Evolutionary conservation across 2,888 invertebrate species (phyloP).

Genomic region (Cheilosia vernalis): DNA sequence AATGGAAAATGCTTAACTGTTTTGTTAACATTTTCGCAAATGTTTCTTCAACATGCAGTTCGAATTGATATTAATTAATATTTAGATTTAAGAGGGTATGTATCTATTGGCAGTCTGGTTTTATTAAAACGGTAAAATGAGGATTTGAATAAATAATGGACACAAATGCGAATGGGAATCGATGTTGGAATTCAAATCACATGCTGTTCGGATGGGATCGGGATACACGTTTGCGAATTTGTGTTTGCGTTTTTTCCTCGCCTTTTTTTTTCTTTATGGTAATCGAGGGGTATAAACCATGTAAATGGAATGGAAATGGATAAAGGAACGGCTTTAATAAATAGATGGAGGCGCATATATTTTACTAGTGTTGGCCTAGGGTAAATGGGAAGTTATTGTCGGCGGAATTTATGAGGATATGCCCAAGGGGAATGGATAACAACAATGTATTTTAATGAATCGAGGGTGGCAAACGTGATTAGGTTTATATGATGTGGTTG

Average conservation of each 20-base stretch:
- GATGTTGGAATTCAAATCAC: slow-evolving; percentile 56
- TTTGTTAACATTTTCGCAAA: slow-evolving; percentile 29
- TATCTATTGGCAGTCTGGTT: background rate
- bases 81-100: slow-evolving; percentile 35
- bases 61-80: slow-evolving; percentile 64
- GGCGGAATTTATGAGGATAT: slow-evolving; percentile 13
- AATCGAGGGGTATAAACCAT: slow-evolving; percentile 24
- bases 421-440: background rate
- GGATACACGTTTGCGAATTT: slow-evolving; percentile 36
- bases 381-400: slow-evolving; percentile 32
- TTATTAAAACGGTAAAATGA: slow-evolving; percentile 47
- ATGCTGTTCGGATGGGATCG: background rate
- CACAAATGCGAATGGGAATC: slow-evolving; percentile 36
- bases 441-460: background rate
- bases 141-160: slow-evolving; percentile 60
- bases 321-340: slow-evolving; percentile 37
- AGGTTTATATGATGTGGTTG: background rate
- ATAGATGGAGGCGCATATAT: slow-evolving; percentile 16
- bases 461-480: background rate
- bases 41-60: slow-evolving; percentile 5
- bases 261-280: slow-evolving; percentile 25
- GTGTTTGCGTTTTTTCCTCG: background rate
- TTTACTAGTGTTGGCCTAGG: background rate
- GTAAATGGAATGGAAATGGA: slow-evolving; percentile 35
- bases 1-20: slow-evolving; percentile 38